These are phyloP conservation scores for Hofmannophila pseudospretella DNA, from an alignment of 2,888 invertebrate genomes.

Conservation along the genomic window DNA sequence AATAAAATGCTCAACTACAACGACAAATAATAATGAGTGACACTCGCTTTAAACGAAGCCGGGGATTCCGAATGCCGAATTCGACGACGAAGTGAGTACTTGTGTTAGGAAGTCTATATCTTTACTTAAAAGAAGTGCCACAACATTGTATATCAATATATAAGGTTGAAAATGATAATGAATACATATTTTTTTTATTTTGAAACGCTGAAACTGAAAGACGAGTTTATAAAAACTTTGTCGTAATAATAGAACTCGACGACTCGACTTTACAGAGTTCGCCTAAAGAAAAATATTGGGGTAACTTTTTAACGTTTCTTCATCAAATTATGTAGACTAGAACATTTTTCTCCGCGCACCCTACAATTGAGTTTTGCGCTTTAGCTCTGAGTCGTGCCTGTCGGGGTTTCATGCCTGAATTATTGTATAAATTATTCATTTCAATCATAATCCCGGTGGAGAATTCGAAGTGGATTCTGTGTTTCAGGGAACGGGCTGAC, in stretches of 20 bases:
- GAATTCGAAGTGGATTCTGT: background rate
- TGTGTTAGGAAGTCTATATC: no score
- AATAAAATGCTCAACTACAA: no score
- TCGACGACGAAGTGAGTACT: no score
- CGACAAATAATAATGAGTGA: no score
- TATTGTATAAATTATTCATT: conserved; percentile 2
- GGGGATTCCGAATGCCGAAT: no score
- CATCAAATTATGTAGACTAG: conserved; percentile 38
- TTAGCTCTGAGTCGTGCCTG: conserved; percentile 20
- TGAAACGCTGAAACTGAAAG: background rate
- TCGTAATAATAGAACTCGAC: conserved; percentile 15
- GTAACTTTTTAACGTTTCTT: conserved; percentile 45
- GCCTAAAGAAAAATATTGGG: conserved; percentile 33
- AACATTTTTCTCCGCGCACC: conserved; percentile 24
- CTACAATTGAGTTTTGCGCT: conserved; percentile 26
- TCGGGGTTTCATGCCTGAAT: background rate
- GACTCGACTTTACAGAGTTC: conserved; percentile 27
- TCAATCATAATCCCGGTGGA: background rate
- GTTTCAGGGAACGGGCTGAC: no score
- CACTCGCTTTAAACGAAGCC: no score
- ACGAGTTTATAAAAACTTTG: conserved; percentile 17
- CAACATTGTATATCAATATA: no score
- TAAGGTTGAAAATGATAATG: no score
- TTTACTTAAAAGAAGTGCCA: no score
- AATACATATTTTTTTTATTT: no score